These are phyloP conservation scores for Morpho deidamia DNA, from an alignment of 2,888 invertebrate genomes.

Conservation along the genomic window DNA sequence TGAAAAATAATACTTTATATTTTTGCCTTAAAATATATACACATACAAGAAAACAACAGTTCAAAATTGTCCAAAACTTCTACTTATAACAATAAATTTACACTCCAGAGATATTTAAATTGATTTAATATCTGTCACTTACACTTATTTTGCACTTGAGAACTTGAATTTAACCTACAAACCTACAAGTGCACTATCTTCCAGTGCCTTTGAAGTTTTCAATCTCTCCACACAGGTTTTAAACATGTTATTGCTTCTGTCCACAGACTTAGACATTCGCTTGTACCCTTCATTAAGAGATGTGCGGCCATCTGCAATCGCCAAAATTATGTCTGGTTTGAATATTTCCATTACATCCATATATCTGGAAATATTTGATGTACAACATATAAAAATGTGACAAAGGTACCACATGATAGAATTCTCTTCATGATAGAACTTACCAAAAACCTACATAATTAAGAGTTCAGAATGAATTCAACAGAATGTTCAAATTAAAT, in stretches of 20 bases:
- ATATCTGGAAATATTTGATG: slow-evolving; percentile 67
- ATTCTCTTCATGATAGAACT: too few species aligned
- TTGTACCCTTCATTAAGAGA: slow-evolving; percentile 82
- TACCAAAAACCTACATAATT: too few species aligned
- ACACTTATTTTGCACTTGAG: too few species aligned
- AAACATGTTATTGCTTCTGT: slow-evolving; percentile 82
- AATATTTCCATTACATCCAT: slow-evolving; percentile 87
- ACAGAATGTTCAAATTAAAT: too few species aligned
- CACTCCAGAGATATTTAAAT: not conserved
- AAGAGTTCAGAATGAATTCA: too few species aligned
- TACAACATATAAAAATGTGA: too few species aligned
- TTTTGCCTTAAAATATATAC: too few species aligned
- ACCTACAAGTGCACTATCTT: slow-evolving; percentile 59
- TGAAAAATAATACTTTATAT: too few species aligned
- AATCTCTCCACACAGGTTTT: slow-evolving; percentile 83
- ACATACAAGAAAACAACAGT: too few species aligned
- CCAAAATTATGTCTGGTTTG: slow-evolving; percentile 89
- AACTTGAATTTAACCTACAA: slow-evolving; percentile 3
- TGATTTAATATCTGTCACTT: not conserved
- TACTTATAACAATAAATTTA: too few species aligned
- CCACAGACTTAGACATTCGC: slow-evolving; percentile 83
- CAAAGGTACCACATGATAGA: too few species aligned
- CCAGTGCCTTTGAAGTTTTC: slow-evolving; percentile 69
- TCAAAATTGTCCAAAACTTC: too few species aligned
- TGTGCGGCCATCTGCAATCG: slow-evolving; percentile 88